Percentiles rank a stretch among this genome's conserved stretches.
These are phyloP conservation scores for Dolichotis patagonum DNA, from an alignment of 2,113 vertebrate genomes.

Conservation along the genomic window DNA sequence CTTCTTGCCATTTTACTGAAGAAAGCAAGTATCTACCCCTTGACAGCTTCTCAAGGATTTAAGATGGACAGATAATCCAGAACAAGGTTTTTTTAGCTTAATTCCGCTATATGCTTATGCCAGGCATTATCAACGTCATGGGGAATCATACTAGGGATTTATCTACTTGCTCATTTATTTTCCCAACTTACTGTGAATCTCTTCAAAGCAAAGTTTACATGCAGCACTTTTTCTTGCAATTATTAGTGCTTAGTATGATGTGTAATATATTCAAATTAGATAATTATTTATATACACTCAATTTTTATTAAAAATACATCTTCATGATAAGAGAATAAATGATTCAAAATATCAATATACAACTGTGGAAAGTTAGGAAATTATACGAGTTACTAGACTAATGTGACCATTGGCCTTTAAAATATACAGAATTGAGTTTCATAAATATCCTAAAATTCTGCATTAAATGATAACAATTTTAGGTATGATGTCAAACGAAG, in stretches of 20 bases:
- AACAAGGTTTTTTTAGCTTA: neutral
- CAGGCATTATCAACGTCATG: too few species aligned
- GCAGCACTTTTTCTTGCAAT: neutral
- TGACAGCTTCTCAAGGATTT: rapidly evolving
- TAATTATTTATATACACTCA: neutral
- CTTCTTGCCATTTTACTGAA: neutral
- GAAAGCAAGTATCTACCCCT: neutral
- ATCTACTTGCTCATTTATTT: neutral
- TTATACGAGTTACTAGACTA: neutral
- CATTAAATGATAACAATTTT: neutral
- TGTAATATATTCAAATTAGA: neutral
- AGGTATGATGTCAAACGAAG: neutral
- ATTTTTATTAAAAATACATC: neutral
- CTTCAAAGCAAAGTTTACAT: neutral
- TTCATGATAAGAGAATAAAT: neutral
- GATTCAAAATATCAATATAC: neutral
- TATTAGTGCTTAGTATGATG: neutral
- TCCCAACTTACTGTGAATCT: neutral
- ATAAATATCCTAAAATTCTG: neutral
- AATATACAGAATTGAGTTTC: neutral
- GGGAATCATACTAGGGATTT: neutral
- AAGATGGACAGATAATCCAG: neutral
- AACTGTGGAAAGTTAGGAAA: neutral
- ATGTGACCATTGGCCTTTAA: neutral
- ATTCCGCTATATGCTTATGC: neutral